A percentile compares a stretch with the other conserved stretches of the same genome.
Conservation (phyloP, 2,113 vertebrate species). For the Antigone vipio region DNA sequence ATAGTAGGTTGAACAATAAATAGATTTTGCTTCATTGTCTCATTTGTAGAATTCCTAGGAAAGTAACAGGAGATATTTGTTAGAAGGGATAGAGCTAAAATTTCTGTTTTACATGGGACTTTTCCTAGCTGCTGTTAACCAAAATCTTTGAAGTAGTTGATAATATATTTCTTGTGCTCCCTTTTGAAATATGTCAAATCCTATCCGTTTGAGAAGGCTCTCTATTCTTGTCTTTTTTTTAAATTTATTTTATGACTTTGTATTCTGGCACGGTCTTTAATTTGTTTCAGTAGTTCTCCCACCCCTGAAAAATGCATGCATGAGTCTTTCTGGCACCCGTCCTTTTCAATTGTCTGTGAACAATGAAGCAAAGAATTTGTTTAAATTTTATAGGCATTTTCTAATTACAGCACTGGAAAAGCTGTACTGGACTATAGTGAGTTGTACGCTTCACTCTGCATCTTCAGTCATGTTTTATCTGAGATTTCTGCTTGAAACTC, state of each 20-base stretch:
- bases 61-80: neutral
- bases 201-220: neutral
- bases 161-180: neutral
- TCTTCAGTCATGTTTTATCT: neutral
- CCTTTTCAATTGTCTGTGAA: constrained; percentile 3
- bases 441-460: neutral
- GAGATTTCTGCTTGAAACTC: neutral
- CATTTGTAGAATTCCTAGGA: neutral
- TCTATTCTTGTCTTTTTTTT: neutral
- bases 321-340: neutral
- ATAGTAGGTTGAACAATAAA: neutral
- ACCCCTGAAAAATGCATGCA: neutral
- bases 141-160: neutral
- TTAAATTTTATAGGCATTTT: neutral
- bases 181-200: neutral
- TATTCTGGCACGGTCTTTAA: neutral
- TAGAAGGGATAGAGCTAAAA: neutral
- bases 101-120: neutral
- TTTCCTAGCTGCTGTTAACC: neutral
- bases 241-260: neutral
- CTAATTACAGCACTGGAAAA: neutral
- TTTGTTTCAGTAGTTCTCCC: neutral
- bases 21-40: neutral
- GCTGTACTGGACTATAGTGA: neutral
- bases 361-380: neutral